Percentiles rank a stretch among this genome's conserved stretches.
phyloP scores from a whole-genome alignment of 2,888 invertebrate species.

The Ormyrus pomaceus region DNA sequence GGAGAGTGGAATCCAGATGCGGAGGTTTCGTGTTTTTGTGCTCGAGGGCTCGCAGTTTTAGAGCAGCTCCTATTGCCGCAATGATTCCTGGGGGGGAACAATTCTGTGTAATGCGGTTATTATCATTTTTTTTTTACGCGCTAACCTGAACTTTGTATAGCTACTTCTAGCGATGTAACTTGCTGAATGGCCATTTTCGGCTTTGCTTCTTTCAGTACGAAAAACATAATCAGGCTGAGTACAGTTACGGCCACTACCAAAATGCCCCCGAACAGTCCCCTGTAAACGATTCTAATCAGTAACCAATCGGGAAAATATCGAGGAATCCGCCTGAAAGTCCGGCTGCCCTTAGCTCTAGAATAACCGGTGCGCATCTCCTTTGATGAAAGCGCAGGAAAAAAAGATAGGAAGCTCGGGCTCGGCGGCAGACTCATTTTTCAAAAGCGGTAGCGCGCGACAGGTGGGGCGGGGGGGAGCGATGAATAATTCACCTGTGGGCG shows the following conservation, averaged over 20 bases:
- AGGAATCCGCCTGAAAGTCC: too few species aligned
- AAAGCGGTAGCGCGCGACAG: too few species aligned
- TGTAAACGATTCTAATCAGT: slow-evolving; percentile 63
- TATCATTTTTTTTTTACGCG: too few species aligned
- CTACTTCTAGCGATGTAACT: slow-evolving; percentile 70
- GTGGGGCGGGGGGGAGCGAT: not conserved
- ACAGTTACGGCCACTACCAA: slow-evolving; percentile 88
- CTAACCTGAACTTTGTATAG: slow-evolving; percentile 67
- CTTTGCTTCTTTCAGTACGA: slow-evolving; percentile 83
- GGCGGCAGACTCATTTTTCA: too few species aligned
- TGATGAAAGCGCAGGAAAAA: too few species aligned
- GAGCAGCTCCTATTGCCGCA: slow-evolving; percentile 65
- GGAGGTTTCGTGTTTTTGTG: slow-evolving; percentile 70
- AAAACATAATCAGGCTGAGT: slow-evolving; percentile 92
- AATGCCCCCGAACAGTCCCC: slow-evolving; percentile 84
- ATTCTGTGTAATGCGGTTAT: too few species aligned
- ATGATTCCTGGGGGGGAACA: slow-evolving; percentile 61
- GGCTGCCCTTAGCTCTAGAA: too few species aligned
- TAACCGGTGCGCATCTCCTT: too few species aligned
- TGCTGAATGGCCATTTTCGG: slow-evolving; percentile 70
- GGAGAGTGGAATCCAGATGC: slow-evolving; percentile 85
- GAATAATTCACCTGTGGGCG: slow-evolving; percentile 80
- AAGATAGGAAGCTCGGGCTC: too few species aligned
- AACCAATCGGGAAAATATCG: too few species aligned
- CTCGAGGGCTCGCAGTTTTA: slow-evolving; percentile 66